phyloP scores from a whole-genome alignment of 2,797 vertebrate genomes.

The Phylloscopus collybita region DNA sequence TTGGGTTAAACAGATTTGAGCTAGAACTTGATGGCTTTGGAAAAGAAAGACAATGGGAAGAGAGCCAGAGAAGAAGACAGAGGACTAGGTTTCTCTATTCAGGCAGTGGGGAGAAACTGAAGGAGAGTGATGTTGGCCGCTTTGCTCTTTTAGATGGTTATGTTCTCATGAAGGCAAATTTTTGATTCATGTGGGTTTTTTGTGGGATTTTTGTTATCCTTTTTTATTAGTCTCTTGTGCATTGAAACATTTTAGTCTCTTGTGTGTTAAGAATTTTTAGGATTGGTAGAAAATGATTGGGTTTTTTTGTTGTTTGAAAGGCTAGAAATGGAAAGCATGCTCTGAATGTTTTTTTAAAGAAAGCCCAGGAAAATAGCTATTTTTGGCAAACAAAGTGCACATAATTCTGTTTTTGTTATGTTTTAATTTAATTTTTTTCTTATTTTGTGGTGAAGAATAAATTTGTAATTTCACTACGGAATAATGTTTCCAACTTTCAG shows the following conservation, averaged over 20 bases:
- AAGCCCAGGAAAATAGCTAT: background rate
- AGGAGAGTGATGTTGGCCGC: background rate
- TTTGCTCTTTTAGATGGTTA: background rate
- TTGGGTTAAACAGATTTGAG: background rate
- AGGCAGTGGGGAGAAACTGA: background rate
- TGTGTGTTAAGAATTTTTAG: background rate
- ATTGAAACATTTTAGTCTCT: background rate
- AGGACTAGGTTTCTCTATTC: background rate
- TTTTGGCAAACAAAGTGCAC: background rate
- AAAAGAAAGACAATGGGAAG: background rate
- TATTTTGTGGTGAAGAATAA: background rate
- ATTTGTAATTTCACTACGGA: background rate
- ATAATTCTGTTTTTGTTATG: background rate
- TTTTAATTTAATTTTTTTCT: background rate
- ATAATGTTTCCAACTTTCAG: background rate
- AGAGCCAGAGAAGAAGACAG: background rate
- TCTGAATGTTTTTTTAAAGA: background rate
- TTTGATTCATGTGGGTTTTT: rapidly evolving
- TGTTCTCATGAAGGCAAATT: background rate
- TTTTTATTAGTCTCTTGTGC: background rate
- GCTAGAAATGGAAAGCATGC: background rate
- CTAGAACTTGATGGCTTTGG: background rate
- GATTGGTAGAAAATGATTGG: background rate
- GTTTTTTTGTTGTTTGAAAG: background rate
- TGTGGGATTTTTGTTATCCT: background rate